Base-by-base conservation (phyloP, 2,797 vertebrate species). In the Lepidocolaptes lacrymiger region DNA sequence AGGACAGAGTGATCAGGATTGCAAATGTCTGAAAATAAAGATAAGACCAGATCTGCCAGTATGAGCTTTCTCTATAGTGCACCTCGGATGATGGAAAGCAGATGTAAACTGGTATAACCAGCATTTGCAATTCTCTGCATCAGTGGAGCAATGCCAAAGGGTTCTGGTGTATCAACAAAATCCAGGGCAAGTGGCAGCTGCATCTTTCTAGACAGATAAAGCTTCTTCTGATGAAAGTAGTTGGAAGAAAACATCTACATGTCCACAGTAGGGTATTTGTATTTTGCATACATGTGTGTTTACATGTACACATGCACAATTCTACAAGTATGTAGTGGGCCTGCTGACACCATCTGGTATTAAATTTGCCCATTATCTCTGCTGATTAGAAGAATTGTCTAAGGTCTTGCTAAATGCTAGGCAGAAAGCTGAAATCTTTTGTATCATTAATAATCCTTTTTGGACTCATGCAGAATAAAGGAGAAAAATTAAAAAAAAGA, bases 41-140 rank as follows among this genome's bases (percentile, higher is more conserved):
- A 88, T 93, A 97, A 94, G 76, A 48, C 66, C 18, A 63, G 59
- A 90, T 85, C 83, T 90, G 28, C 48, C n/a, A 10, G 58, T 63
- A 46, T 15, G 78, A 93, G 39, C 51, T 81, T 87, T 85, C 72
- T 51, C 12, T 55, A 59, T 39, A n/a, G 51, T 91, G 74, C 48
- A 67, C 86, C 85, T 90, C 23, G 61, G 88, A 86, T 73, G 89
- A 95, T 39, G 77, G 67, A 93, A 94, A 91, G 85, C 73, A 95
- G 69, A 71, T 91, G 69, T 88, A 74, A 73, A 95, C 39, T 63
- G 67, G 32, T 49, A 55, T 48, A 94, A 89, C 83, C 84, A 82
- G 80, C 52, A 84, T 88, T 94, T 90, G 83, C 67, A 90, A 87
- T 75, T 78, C 88, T 86, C 88, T 95, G 76, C 67, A 10, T 88